Base-by-base conservation (phyloP, 2,113 vertebrate genomes). In the Antechinus stuartii region DNA sequence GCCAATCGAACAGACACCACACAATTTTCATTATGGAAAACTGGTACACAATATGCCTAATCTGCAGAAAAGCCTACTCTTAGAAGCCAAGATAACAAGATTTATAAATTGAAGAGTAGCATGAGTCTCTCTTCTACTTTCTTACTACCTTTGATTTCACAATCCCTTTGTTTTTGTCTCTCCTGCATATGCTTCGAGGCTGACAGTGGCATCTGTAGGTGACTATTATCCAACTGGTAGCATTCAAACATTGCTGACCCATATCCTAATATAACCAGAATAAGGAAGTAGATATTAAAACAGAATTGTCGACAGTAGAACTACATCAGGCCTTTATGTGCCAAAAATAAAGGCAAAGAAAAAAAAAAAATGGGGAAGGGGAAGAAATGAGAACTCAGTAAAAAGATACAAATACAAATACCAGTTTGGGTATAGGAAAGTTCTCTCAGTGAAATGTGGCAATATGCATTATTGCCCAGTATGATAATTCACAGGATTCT, bases 191-290 rank as follows among this genome's bases (percentile, higher is more conserved):
- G 68, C n/a, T 76, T 76, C 35, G 7, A 42, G n/a, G 16, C n/a
- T 22, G n/a, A 42, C 35, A 42, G 35, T 42, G 35, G 68, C 68
- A 42, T n/a, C 35, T 76, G 68, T 76, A 76, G 68, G n/a, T 22
- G 35, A 19, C 42, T 42, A 76, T 76, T 68, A 42, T 76, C 68
- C 68, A 76, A 42, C 68, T 76, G 16, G 1, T n/a, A 22, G 30
- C 16, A 76, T 76, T 76, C 12, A 6, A 76, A 76, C 14, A 76
- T 76, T n/a, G 68, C 68, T 76, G 68, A 76, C 12, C 50, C 56
- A 91, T 89, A 11, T 92, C 50, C 76, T 92, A 53, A 91, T 76
- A n/a, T 94, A n/a, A 89, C n/a, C 47, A 91, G 54, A 93, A 92
- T 76, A 91, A 94, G 47, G 53, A 91, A 94, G 54, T 42, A 49